phyloP scores from a whole-genome alignment of 2,113 vertebrate genomes.

The Nesoenas mayeri region DNA sequence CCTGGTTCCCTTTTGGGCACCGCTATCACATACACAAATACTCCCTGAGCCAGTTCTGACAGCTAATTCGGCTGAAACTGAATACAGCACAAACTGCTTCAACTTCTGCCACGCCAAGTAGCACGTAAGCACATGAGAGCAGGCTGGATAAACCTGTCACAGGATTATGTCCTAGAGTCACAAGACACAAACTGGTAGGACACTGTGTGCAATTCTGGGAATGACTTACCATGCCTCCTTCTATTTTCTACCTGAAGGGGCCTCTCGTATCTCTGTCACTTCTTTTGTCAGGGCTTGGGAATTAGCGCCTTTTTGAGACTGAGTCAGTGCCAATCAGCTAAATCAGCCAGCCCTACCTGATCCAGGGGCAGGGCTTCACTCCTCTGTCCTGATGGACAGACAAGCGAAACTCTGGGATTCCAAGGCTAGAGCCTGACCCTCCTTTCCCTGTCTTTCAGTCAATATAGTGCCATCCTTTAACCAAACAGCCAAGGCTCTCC shows the following conservation, averaged over 20 bases:
- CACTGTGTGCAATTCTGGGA: background rate
- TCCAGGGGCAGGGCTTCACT: background rate
- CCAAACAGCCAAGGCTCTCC: background rate
- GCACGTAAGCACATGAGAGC: background rate
- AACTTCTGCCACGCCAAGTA: background rate
- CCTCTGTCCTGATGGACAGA: rapidly evolving
- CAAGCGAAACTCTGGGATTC: background rate
- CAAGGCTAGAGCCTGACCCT: background rate
- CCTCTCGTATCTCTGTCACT: background rate
- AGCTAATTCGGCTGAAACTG: background rate
- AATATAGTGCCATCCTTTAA: rapidly evolving
- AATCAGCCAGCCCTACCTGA: background rate
- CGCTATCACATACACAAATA: background rate
- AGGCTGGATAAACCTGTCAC: background rate
- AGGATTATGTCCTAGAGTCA: background rate
- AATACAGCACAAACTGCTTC: background rate
- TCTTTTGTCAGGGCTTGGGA: background rate
- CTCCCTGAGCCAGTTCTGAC: background rate
- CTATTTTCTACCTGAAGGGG: background rate
- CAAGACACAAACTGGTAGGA: background rate
- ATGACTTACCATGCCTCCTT: background rate
- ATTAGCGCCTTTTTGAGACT: background rate
- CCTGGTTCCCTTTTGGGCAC: background rate
- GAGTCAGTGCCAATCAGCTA: background rate
- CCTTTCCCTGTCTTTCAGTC: background rate